Evolutionary conservation across 2,888 invertebrate species (phyloP), one percentile per base, ranked within the genome.

Genomic region (Cantharis lateralis): DNA sequence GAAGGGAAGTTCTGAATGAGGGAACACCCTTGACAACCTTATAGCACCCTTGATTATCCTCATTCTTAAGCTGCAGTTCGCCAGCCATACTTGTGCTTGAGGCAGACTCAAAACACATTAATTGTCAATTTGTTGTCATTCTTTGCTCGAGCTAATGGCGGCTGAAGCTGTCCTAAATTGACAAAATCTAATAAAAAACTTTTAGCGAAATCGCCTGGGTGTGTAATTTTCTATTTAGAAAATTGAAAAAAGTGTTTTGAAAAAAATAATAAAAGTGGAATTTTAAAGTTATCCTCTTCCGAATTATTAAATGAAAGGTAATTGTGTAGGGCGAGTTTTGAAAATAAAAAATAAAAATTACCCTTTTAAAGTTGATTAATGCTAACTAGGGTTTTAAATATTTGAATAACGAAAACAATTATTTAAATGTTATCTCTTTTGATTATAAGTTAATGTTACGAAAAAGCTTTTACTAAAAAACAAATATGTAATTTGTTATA

Each of bases 121-220:
- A 87, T 87, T 87, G 87, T 85, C 87, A 87, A 87, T 87, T 87
- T 87, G 86, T 84, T 86, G 86, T 86, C 86, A 87, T 87, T 87
- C 87, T 87, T 87, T 85, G 82, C 82, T 80, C 79, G 81, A 82
- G 84, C 86, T 87, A 87, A 87, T 87, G 85, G 86, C 84, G 83
- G 83, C 84, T 86, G 86, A 87, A 86, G 86, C 84, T 86, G 85
- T 84, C 85, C 84, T 83, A 86, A 86, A 86, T 86, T 86, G 86
- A 86, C 84, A 83, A 84, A 87, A 87, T 87, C 85, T 83, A 86
- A 87, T 87, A 85, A 86, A 84, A 84, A 85, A 87, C 84, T 83
- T 84, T 82, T 79, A 81, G 80, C 81, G 79, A 76, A 80, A 78
- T 79, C 80, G 73, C 73, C 72, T 63, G 72, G 71, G 73, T 77